Base-by-base conservation (phyloP, 1,140 invertebrate species). In the Meloidogyne hapla region DNA sequence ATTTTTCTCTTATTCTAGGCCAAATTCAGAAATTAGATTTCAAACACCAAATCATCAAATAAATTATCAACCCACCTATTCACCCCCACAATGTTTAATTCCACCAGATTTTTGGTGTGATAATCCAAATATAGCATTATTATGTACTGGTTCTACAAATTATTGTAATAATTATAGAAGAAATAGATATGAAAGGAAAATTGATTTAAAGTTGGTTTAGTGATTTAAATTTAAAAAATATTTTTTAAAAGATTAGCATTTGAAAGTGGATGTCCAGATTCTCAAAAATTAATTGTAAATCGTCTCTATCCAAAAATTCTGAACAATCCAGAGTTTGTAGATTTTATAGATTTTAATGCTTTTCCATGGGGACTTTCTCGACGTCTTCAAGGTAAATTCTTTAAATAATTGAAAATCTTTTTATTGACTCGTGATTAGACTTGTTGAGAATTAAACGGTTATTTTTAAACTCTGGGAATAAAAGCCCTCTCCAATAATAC, bases 41-140 rank as follows among this genome's bases (percentile, higher is more conserved):
- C 48, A 56, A 56, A 18, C 18, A 21, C 48, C 48, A 56, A 56
- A 56, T 56, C n/a, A n/a, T n/a, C 12, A n/a, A n/a, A n/a, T n/a
- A 56, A 56, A 56, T 56, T n/a, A 56, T 56, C n/a, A 6, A 33
- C 33, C 33, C 33, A 6, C 33, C 33, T 48, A 15, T 18, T 26
- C 33, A 9, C 2, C 18, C 6, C 12, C 23, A 28, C 40, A 42
- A 70, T 70, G 69, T 48, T 45, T 45, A n/a, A n/a, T 77, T 28
- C 76, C 76, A 42, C 62, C 76, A 67, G 76, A 77, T 38, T 78
- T 78, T 70, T 74, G 77, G 79, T 80, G 79, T 66, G 79, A 80
- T 66, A 33, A 74, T 74, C 69, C 72, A 12, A 45, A 33, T 18
- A 72, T 75, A 21, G 70, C 66, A n/a, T 12, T 66, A 21, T 40